Base-by-base conservation (phyloP, 2,113 vertebrate species). In the Fregata magnificens region DNA sequence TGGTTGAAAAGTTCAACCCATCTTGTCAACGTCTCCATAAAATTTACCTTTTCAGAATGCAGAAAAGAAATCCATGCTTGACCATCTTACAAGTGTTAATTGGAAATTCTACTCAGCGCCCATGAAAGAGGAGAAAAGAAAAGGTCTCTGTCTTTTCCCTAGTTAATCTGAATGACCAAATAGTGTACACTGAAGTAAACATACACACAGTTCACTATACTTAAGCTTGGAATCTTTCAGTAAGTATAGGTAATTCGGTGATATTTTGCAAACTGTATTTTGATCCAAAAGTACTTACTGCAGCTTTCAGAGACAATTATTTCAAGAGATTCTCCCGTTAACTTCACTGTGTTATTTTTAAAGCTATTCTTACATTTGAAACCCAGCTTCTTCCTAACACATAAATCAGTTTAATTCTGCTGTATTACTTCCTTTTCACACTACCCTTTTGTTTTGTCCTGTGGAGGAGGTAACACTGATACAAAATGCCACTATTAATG, bases 401-500 rank as follows among this genome's bases (percentile, higher is more conserved):
- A 88, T 61, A 93, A 88, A 76, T 53, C 61, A 90, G 34, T 21
- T 44, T 66, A 85, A 36, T 11, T 47, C 50, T 52, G 61, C 36
- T 65, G 20, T 52, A 94, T 82, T 69, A 53, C 26, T 69, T 34
- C 50, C n/a, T 94, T 94, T 88, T n/a, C 38, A 53, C 36, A 53
- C 20, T 21, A 40, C 24, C 9, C 13, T 63, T 83, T 79, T 63
- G 31, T 87, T 89, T 55, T 62, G 53, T 28, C 70, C 1, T 4
- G 40, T 79, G 76, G 10, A 44, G 38, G 9, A 84, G 38, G 38
- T 25, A 88, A 92, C 44, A 65, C 12, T 16, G 36, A 82, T 53
- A 82, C 32, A 94, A 93, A 91, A 72, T 69, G n/a, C 73, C 70
- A 94, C n/a, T 72, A 86, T 20, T 91, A 94, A 93, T 24, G 56